Conservation (phyloP, 2,113 vertebrate genomes). For the Leucoraja erinaceus region DNA sequence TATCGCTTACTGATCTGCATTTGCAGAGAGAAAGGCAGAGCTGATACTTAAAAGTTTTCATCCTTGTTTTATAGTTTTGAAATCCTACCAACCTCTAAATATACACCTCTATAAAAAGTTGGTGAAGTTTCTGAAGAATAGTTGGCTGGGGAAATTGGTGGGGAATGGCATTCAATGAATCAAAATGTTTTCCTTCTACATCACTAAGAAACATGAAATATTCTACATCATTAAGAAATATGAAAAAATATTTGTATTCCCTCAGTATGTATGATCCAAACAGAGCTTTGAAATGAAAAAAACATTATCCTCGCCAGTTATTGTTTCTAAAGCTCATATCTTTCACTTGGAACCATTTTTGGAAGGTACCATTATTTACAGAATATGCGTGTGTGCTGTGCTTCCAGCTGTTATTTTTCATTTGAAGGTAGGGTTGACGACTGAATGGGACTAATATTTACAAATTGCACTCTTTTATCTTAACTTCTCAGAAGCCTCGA, state of each 20-base stretch:
- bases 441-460: neutral
- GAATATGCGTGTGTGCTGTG: neutral
- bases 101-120: no score
- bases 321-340: neutral
- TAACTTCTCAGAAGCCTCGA: neutral
- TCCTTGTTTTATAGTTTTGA: neutral
- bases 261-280: no score
- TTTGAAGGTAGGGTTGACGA: neutral
- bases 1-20: neutral
- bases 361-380: neutral
- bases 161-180: no score
- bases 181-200: no score
- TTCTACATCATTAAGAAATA: no score
- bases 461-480: neutral
- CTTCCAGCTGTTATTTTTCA: neutral
- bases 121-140: no score
- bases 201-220: no score
- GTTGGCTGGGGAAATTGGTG: no score
- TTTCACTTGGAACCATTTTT: neutral
- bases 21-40: neutral
- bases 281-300: neutral
- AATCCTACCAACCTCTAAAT: no score
- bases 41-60: neutral
- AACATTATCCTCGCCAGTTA: neutral
- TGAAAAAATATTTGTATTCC: neutral